Conservation (phyloP, 2,113 vertebrate species). For the Mugil cephalus region DNA sequence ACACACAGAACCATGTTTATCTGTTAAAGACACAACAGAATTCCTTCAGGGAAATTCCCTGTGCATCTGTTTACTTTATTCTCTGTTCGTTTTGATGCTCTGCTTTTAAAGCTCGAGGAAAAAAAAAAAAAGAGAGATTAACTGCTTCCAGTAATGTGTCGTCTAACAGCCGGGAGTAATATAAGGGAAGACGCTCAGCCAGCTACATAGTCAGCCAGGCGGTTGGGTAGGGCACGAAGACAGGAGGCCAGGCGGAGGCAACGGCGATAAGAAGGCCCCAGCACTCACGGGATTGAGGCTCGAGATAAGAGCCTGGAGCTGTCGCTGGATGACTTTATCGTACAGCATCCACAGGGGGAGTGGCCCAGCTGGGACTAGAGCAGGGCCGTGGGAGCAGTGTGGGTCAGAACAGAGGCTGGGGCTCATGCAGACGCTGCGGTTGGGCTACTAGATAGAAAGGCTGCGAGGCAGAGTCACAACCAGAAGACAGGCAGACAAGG, state of each 20-base stretch:
- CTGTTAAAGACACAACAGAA: conserved; percentile 13
- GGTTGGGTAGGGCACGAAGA: conserved; percentile 59
- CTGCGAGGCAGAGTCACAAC: conserved; percentile 1
- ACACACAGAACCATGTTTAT: conserved; percentile 17
- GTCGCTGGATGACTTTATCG: conserved; percentile 82
- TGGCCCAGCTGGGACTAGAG: conserved; percentile 33
- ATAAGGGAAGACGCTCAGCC: conserved; percentile 47
- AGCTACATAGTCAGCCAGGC: conserved; percentile 51
- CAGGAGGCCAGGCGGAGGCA: conserved; percentile 67
- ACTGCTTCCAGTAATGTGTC: conserved; percentile 25
- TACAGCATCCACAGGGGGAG: conserved; percentile 35
- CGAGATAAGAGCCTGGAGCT: conserved; percentile 76
- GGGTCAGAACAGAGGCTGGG: conserved; percentile 23
- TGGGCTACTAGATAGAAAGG: conserved; percentile 24
- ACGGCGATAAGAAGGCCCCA: conserved; percentile 80
- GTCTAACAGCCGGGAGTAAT: conserved; percentile 48
- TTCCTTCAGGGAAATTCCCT: conserved; percentile 17
- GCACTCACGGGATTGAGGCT: conserved; percentile 72
- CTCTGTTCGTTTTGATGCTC: conserved; percentile 32
- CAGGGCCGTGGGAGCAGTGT: conserved; percentile 32
- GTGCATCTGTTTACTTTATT: conserved; percentile 30
- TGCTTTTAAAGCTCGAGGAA: conserved; percentile 24
- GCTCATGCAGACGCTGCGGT: conserved; percentile 28
- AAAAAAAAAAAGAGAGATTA: conserved; percentile 33
- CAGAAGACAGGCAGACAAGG: conserved; percentile 11